Evolutionary conservation across 2,888 invertebrate genomes (phyloP).

Genomic region (Sphinx pinastri): DNA sequence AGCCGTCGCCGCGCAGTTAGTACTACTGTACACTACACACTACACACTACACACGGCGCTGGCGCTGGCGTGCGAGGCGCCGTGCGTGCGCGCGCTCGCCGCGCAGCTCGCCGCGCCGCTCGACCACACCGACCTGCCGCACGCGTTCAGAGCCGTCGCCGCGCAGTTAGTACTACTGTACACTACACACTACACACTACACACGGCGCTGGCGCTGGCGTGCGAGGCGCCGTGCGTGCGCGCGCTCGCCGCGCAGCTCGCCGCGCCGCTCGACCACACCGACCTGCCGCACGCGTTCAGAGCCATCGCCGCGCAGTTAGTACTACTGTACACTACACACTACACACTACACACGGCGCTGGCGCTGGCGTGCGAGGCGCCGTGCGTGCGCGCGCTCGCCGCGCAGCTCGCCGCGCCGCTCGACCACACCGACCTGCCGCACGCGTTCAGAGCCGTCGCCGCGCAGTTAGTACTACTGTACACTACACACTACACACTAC

Average conservation of each 20-base stretch:
- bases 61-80: conserved; percentile 56
- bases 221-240: conserved; percentile 64
- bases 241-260: conserved; percentile 51
- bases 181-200: too few species aligned
- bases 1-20: conserved; percentile 48
- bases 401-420: conserved; percentile 57
- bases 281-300: conserved; percentile 44
- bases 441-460: conserved; percentile 42
- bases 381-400: conserved; percentile 57
- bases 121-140: conserved; percentile 51
- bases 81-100: conserved; percentile 56
- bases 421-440: conserved; percentile 43
- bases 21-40: conserved; percentile 23
- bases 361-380: conserved; percentile 64
- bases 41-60: conserved; percentile 48
- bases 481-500: not conserved
- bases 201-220: conserved; percentile 61
- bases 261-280: conserved; percentile 53
- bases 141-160: conserved; percentile 26
- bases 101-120: conserved; percentile 51
- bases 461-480: conserved; percentile 46
- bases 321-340: too few species aligned
- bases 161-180: too few species aligned
- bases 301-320: conserved; percentile 32
- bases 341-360: conserved; percentile 45